Conservation (phyloP, 2,113 vertebrate species). For the Trichomycterus rosablanca region DNA sequence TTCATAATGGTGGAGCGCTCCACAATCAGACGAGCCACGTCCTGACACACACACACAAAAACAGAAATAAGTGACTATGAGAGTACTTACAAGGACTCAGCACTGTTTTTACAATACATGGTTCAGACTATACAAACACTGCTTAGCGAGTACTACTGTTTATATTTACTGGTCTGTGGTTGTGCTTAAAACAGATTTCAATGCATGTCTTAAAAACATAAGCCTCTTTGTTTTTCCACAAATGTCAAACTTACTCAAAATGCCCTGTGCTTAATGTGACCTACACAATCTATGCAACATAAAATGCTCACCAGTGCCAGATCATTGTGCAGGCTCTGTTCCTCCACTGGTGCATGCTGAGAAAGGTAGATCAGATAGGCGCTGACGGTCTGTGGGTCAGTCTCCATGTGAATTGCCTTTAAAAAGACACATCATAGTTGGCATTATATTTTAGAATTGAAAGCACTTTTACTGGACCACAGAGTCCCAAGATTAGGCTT, state of each 20-base stretch:
- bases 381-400: slow-evolving; percentile 91
- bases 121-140: too few species aligned
- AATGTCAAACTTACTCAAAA: too few species aligned
- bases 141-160: too few species aligned
- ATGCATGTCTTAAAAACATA: too few species aligned
- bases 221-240: too few species aligned
- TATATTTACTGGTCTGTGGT: too few species aligned
- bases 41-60: slow-evolving; percentile 60
- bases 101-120: too few species aligned
- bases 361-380: slow-evolving; percentile 96
- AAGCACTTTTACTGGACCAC: too few species aligned
- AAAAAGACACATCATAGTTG: slow-evolving; percentile 8
- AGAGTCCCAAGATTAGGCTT: too few species aligned
- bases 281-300: neutral
- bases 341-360: slow-evolving; percentile 91
- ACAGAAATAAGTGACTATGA: neutral
- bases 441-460: too few species aligned
- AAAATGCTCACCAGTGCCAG: slow-evolving; percentile 81
- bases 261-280: too few species aligned
- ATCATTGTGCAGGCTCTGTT: slow-evolving; percentile 89
- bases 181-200: too few species aligned
- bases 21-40: slow-evolving; percentile 90
- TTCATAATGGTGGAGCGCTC: slow-evolving; percentile 98
- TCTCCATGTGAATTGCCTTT: slow-evolving; percentile 97
- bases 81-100: neutral